Conservation (phyloP, 2,113 vertebrate species). For the Orycteropus afer region DNA sequence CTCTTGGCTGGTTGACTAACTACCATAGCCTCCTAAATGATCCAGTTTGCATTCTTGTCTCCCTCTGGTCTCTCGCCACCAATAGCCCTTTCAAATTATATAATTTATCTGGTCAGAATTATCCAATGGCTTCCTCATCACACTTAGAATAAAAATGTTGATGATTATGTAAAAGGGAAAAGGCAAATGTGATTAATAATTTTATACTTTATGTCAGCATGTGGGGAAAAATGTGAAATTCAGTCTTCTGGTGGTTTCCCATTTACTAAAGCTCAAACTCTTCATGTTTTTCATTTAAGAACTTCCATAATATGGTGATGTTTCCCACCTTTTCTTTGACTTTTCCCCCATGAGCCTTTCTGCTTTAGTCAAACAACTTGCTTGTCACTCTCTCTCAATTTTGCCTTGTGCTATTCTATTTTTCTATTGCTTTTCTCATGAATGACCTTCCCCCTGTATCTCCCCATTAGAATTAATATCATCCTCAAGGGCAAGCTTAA, state of each 20-base stretch:
- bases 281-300: not conserved
- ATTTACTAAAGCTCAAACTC: not conserved
- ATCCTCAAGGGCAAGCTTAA: not conserved
- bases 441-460: not conserved
- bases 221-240: not conserved
- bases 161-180: not conserved
- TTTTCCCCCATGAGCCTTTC: not conserved
- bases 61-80: not conserved
- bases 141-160: not conserved
- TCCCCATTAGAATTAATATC: not conserved
- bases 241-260: not conserved
- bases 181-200: not conserved
- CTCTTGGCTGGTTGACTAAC: not conserved
- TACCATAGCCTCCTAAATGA: not conserved
- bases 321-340: not conserved
- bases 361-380: not conserved
- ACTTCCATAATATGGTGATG: not conserved
- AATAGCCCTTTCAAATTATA: not conserved
- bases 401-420: not conserved
- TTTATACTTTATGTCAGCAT: not conserved
- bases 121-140: not conserved
- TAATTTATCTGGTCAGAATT: not conserved
- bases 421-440: not conserved
- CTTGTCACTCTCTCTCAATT: not conserved
- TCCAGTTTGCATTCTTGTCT: not conserved